Conservation (phyloP, 2,113 vertebrate genomes). For the Phalacrocorax aristotelis region DNA sequence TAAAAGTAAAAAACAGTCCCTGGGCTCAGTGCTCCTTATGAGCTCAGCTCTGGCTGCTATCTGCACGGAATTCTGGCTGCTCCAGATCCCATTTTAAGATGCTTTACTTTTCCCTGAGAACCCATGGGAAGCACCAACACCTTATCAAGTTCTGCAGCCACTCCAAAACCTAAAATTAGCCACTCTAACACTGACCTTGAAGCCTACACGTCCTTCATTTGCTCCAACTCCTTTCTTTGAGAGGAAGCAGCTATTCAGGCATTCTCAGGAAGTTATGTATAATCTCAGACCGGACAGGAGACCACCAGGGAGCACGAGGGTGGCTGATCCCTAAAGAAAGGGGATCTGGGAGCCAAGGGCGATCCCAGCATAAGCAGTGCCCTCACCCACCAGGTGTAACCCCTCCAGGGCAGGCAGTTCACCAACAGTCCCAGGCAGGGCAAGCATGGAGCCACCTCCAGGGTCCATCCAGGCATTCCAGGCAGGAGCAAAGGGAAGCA, state of each 20-base stretch:
- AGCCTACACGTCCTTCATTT: not conserved
- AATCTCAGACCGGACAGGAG: not conserved
- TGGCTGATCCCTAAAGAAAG: not conserved
- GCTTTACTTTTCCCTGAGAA: not conserved
- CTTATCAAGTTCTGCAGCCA: not conserved
- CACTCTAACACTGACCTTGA: not conserved
- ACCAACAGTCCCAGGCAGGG: not conserved
- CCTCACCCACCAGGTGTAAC: not conserved
- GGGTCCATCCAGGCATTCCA: not conserved
- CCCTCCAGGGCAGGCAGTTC: not conserved
- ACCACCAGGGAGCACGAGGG: fast-evolving
- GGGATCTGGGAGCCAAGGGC: not conserved
- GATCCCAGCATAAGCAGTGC: not conserved
- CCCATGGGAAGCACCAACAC: not conserved
- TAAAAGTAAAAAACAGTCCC: fast-evolving
- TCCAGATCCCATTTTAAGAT: not conserved
- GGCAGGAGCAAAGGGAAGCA: not conserved
- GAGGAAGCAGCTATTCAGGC: not conserved
- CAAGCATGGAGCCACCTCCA: fast-evolving
- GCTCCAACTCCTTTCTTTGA: not conserved
- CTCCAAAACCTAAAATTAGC: not conserved
- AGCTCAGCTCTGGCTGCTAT: not conserved
- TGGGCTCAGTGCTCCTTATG: not conserved
- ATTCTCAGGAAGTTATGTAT: not conserved
- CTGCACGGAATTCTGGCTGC: not conserved